A percentile compares a stretch with the other conserved stretches of the same genome.
Evolutionary conservation across 2,888 invertebrate genomes (phyloP).

Genomic region (Amphimallon solstitiale): DNA sequence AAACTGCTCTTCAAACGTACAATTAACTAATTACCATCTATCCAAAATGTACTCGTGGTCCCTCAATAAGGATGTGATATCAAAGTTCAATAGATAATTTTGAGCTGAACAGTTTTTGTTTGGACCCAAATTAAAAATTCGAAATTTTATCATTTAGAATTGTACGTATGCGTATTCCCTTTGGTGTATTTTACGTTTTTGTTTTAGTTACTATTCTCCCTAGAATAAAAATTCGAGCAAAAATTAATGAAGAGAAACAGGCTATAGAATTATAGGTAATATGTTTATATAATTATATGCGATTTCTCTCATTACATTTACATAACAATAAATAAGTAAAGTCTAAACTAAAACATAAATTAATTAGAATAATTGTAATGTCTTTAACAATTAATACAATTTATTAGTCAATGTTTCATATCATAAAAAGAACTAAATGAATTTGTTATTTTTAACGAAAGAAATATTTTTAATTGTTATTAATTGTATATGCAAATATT

Average conservation of each 20-base stretch:
- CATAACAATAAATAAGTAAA: background rate
- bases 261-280: too few species aligned
- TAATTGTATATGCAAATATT: conserved; percentile 3
- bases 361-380: too few species aligned
- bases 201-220: background rate
- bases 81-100: background rate
- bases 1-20: background rate
- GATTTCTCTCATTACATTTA: background rate
- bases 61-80: background rate
- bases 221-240: too few species aligned
- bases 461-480: background rate
- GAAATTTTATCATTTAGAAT: conserved; percentile 4
- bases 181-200: conserved; percentile 6
- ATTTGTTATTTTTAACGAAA: background rate
- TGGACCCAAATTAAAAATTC: conserved; percentile 27
- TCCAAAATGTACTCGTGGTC: background rate
- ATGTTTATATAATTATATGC: background rate
- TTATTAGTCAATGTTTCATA: background rate
- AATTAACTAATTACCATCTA: background rate
- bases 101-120: conserved; percentile 7
- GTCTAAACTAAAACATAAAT: too few species aligned
- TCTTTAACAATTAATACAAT: too few species aligned
- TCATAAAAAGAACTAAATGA: background rate
- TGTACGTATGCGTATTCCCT: conserved; percentile 1
- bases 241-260: too few species aligned